Base-by-base conservation (phyloP, 1,140 invertebrate genomes). In the Procambarus clarkii region DNA sequence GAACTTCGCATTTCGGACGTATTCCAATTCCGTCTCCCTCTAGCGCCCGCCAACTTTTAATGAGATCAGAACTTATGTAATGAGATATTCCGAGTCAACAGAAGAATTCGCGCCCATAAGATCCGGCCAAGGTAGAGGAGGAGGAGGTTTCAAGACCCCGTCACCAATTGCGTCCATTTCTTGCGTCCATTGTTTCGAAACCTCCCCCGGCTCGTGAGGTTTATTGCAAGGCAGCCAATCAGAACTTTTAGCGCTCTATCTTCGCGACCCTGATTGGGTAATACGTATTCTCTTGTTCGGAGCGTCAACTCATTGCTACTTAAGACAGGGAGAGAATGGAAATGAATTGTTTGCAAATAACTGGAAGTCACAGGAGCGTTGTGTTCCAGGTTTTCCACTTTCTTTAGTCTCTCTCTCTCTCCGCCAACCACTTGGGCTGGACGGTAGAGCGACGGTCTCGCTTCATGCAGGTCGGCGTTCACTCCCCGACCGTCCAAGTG, bases 41-140 rank as follows among this genome's bases (percentile, higher is more conserved):
- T 7, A 24, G 21, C 60, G 69, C 24, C 11, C 69, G 5, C n/a
- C 24, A 74, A 74, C 69, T 74, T 74, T 74, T 74, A 74, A 74
- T 74, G 69, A 74, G 69, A 74, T 74, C 24, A 24, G 24, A 74
- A 74, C 69, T 74, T 74, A 74, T 74, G 24, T 34, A 74, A 34
- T 34, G 69, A 74, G 69, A 34, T 21, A 24, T 74, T 74, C 24
- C n/a, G 8, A 24, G 8, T 9, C n/a, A 74, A 74, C 69, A 74
- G 69, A 34, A 74, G 64, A 69, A 69, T 69, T 69, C 64, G 15
- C 64, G 64, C 64, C 64, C 15, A 74, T 74, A 74, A 74, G 21
- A 74, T 74, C 69, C n/a, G 8, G 21, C 18, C 60, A 15, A 21
- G 13, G 69, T 74, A 34, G 8, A 34, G n/a, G 7, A 74, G 24